Base-by-base conservation (phyloP, 2,888 invertebrate species). In the Stenolophus ochropezus region DNA sequence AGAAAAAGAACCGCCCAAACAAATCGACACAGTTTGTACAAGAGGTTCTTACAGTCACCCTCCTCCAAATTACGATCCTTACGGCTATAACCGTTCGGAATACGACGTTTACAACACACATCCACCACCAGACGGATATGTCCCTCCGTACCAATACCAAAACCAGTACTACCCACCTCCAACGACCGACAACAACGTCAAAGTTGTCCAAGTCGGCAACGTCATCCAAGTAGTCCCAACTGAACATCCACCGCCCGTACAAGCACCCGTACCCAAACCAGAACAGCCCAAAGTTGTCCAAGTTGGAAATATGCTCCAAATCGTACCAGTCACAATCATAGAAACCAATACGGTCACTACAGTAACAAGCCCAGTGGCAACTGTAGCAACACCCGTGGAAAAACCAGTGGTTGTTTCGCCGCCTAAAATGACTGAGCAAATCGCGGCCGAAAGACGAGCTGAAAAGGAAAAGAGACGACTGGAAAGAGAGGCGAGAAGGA, bases 281-380 rank as follows among this genome's bases (percentile, higher is more conserved):
- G 82, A 78, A 14, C 81, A 82, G 1, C 86, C 87, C 80, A 86
- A 86, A 83, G 86, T 89, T 65, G 86, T 90, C 14, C 89, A 92
- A 90, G 91, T 92, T 20, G 93, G 92, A 5, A 92, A 93, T 85
- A 91, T 93, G 87, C 87, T 93, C 47, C 92, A 92, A 88, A 92
- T 93, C 23, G 91, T 92, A 14, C 93, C 92, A 4, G 90, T 90
- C 14, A 90, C 90, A 47, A 83, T 85, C 4, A 65, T 75, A 2
- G 61, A 74, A 8, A 42, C 69, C 21, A 18, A 53, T 23, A 53
- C 76, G 42, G 42, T 49, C 1, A 25, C 65, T 42, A 65, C 58
- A 25, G 56, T 58, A 21, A 21, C 23, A 0, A 71, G 56, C 14
- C 53, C 81, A 20, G 33, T 20, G 23, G 49, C 76, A 4, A 71